Evolutionary conservation across 30 jellyfish, hydroid and myxozoan genomes (phyloP).

Genomic region (Pelagia noctiluca): DNA sequence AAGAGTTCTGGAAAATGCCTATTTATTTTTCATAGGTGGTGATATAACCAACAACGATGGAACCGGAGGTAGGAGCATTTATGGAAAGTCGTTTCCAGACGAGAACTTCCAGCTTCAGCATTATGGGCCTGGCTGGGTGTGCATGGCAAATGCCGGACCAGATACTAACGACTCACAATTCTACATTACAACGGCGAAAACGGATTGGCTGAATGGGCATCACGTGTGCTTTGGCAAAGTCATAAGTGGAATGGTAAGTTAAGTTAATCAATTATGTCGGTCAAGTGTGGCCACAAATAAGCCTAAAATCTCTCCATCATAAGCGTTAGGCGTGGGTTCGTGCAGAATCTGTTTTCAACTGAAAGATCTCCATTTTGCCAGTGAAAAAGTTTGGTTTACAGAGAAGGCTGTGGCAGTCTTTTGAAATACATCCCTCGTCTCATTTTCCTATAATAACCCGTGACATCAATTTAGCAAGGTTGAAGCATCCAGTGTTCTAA

Average conservation of each 20-base stretch:
- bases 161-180: conserved; percentile 96
- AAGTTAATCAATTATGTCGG: background rate
- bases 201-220: conserved; percentile 86
- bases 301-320: no score
- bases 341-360: no score
- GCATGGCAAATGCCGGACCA: conserved; percentile 98
- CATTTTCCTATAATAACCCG: no score
- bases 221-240: conserved; percentile 97
- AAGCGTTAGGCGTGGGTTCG: no score
- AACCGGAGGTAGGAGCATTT: conserved; percentile 89
- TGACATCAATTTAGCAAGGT: no score
- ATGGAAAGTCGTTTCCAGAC: conserved; percentile 85
- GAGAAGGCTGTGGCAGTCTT: no score
- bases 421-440: no score
- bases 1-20: no score
- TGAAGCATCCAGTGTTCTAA: no score
- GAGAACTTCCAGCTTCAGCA: conserved; percentile 76
- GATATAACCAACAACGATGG: conserved; percentile 86
- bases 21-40: conserved; percentile 64
- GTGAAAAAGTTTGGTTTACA: no score
- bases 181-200: conserved; percentile 82
- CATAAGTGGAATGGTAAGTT: conserved; percentile 88
- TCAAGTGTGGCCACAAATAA: background rate
- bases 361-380: no score
- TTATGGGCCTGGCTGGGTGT: conserved; percentile 95